These are phyloP conservation scores for Zosterops pallidus DNA, from an alignment of 2,113 vertebrate species.

Conservation along the genomic window DNA sequence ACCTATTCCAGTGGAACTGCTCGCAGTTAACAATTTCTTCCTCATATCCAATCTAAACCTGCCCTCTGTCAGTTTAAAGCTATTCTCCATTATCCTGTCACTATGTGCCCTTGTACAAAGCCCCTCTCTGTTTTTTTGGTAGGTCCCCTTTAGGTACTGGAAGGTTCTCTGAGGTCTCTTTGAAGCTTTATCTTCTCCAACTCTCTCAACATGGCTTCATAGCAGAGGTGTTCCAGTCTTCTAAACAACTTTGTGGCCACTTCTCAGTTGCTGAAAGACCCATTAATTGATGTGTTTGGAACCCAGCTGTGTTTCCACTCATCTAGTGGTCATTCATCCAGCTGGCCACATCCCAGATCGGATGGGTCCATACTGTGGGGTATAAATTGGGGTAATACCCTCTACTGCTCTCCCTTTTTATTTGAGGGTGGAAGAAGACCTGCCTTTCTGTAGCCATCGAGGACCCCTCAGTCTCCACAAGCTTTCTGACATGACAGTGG, in stretches of 20 bases:
- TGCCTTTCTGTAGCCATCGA: background rate
- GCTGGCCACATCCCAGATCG: background rate
- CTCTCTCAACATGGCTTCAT: background rate
- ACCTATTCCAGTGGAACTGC: background rate
- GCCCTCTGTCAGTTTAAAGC: background rate
- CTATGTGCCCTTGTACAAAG: background rate
- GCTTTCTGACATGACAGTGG: background rate
- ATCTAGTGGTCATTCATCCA: background rate
- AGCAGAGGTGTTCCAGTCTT: background rate
- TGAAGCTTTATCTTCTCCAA: background rate
- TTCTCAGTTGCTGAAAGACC: background rate
- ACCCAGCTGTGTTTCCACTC: background rate
- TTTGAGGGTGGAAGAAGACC: background rate
- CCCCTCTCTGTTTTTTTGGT: background rate
- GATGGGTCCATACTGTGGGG: background rate
- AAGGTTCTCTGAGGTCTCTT: background rate
- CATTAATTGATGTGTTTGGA: background rate
- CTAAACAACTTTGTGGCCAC: background rate
- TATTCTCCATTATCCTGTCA: background rate
- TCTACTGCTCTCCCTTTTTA: background rate
- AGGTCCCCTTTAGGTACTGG: background rate
- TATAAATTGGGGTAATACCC: background rate
- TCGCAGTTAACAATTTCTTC: background rate
- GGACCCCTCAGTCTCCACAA: fast-evolving
- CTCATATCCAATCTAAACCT: background rate